Base-by-base conservation (phyloP, 1,140 invertebrate genomes). In the Oedothorax gibbosus region DNA sequence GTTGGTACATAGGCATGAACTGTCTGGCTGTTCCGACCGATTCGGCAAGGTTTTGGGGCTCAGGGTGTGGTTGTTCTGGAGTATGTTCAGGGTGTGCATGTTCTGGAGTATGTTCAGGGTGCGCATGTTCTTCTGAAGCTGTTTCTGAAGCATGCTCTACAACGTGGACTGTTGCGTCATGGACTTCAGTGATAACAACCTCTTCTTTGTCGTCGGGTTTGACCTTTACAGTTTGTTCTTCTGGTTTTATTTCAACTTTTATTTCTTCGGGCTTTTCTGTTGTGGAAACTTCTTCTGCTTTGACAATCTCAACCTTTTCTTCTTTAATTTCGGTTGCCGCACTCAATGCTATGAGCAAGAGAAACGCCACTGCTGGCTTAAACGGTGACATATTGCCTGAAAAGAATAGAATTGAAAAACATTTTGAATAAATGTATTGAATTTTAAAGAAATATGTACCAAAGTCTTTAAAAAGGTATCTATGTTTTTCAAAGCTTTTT, bases 1-100 rank as follows among this genome's bases (percentile, higher is more conserved):
- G 81, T 68, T 82, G 80, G 50, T 84, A 84, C 60, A 68, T n/a
- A 14, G 68, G 80, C 49, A 20, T 18, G 20, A 84, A 84, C 12
- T 84, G 81, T 10, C 81, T 50, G 7, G 50, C 62, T 49, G 18
- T 57, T 51, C 12, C 11, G 12, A 49, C 53, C 5, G 20, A 18
- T 49, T 11, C 12, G 50, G 35, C 15, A 53, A 18, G 56, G 12
- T 14, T 15, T 51, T 64, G 35, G 14, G 21, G 35, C 8, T 53
- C n/a, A 6, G 20, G 21, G 18, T 12, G 20, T 50, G 12, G 20
- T 6, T 14, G 20, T 69, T 50, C 11, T 14, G 66, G 12, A 9
- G 18, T 7, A 68, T 20, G 66, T n/a, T 71, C 69, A 71, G 49
- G 14, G 9, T 71, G 10, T 71, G n/a, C 0, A 20, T 71, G 14